These are phyloP conservation scores for Suillia variegata DNA, from an alignment of 2,888 invertebrate genomes.

Conservation along the genomic window DNA sequence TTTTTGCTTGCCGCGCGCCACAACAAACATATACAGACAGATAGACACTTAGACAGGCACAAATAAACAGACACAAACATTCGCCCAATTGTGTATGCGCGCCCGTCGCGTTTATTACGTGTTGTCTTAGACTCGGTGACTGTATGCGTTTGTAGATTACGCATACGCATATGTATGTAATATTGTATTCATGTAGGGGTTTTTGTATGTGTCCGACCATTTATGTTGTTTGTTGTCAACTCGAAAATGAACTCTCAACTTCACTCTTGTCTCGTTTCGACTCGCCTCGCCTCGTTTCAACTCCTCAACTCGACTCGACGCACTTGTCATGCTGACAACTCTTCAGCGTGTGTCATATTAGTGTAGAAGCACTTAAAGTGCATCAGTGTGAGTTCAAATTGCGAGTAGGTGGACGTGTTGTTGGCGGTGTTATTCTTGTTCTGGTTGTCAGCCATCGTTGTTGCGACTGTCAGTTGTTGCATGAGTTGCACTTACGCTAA, in stretches of 20 bases:
- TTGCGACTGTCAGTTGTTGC: too few relatives aligned
- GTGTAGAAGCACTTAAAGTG: conserved; percentile 49
- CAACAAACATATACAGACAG: too few relatives aligned
- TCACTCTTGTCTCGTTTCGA: too few relatives aligned
- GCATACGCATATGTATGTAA: neutral
- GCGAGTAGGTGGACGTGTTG: too few relatives aligned
- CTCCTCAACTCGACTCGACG: conserved; percentile 22
- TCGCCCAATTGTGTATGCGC: neutral
- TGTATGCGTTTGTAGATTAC: neutral
- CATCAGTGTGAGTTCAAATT: too few relatives aligned
- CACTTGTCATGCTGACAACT: conserved; percentile 39
- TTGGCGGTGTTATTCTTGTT: too few relatives aligned
- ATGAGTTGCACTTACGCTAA: too few relatives aligned
- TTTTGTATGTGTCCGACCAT: neutral
- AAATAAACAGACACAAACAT: neutral
- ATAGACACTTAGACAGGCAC: neutral
- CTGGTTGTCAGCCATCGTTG: too few relatives aligned
- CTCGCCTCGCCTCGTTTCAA: too few relatives aligned
- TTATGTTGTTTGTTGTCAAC: neutral
- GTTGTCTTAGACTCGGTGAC: neutral
- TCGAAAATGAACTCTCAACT: neutral
- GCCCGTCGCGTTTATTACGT: too few relatives aligned
- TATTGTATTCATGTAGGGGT: too few relatives aligned
- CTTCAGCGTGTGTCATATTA: conserved; percentile 48
- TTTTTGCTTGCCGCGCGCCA: too few relatives aligned